These are phyloP conservation scores for Thyatira batis DNA, from an alignment of 2,888 invertebrate species.

Conservation along the genomic window DNA sequence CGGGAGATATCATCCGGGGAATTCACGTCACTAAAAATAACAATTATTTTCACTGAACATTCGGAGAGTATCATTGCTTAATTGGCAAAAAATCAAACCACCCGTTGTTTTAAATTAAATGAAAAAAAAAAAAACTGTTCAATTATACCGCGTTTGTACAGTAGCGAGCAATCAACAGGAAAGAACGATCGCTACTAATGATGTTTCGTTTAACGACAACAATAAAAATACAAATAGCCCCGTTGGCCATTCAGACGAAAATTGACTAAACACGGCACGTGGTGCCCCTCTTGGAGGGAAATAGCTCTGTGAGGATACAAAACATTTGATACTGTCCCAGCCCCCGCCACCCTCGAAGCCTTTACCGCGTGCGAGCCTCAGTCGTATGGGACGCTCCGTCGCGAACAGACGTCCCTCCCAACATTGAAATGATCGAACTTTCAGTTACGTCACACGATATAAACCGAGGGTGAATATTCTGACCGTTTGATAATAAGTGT, in stretches of 20 bases:
- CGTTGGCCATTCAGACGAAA: conserved; percentile 58
- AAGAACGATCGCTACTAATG: conserved; percentile 54
- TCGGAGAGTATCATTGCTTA: not conserved
- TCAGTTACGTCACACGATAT: conserved; percentile 69
- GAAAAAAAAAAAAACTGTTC: conserved; percentile 27
- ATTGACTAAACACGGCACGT: conserved; percentile 74
- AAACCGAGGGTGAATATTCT: conserved; percentile 54
- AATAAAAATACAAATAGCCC: conserved; percentile 68
- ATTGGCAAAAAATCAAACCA: conserved; percentile 1
- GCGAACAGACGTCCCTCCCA: conserved; percentile 47
- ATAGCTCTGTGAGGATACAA: conserved; percentile 67
- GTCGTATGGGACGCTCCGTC: conserved; percentile 55
- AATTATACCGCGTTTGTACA: conserved; percentile 41
- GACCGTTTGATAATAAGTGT: conserved; percentile 50
- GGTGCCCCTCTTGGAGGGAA: conserved; percentile 62
- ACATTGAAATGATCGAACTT: conserved; percentile 39
- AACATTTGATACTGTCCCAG: conserved; percentile 69
- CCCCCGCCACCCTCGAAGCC: conserved; percentile 50
- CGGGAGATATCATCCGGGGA: conserved; percentile 3
- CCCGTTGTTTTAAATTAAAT: conserved; percentile 17
- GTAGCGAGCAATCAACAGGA: conserved; percentile 53
- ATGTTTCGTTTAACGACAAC: conserved; percentile 64
- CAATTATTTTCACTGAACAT: not conserved
- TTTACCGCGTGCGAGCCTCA: conserved; percentile 48
- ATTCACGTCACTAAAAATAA: not conserved